Evolutionary conservation across 2,113 vertebrate genomes (phyloP), one percentile per base, ranked within the genome.

Genomic region (Eudyptes chrysolophus): DNA sequence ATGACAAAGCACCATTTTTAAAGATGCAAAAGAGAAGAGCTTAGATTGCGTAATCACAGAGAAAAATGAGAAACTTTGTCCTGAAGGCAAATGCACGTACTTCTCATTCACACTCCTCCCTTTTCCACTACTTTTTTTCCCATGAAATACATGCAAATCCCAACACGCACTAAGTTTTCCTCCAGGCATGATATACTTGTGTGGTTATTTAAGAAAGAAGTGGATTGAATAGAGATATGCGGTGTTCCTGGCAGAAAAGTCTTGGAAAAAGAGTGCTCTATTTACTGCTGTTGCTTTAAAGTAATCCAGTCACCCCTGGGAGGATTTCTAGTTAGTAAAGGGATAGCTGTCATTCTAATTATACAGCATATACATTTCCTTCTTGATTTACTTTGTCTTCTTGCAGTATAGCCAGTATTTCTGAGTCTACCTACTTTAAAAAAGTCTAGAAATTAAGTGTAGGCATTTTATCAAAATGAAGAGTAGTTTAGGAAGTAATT

Each of bases 1-100:
- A 72, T 97, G 96, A 91, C 75, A 93, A 92, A 93, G 52, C 77
- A 90, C 69, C 29, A 6, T 87, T 80, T 95, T 82, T 72, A 89
- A 81, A 77, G 61, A 75, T 1, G 9, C 30, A 57, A 58, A 64
- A 64, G 65, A 72, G 6, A 86, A 44, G 21, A 84, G 20, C 57
- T 94, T 49, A 34, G 16, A 85, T 96, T 97, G 95, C 91, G 92
- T 88, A 97, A 97, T 86, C 86, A 80, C 81, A 93, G 74, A 74
- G 60, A 96, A 96, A 96, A 97, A 97, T 87, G 83, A 95, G 95
- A 97, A 97, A 95, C 95, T 96, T 95, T 93, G 71, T 87, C 97
- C 97, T 54, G 86, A 68, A 95, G 97, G 96, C 88, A 97, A 97
- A 88, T 92, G 80, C 77, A 95, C 84, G 83, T 70, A 75, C 89